Evolutionary conservation across 2,888 invertebrate species (phyloP).

Genomic region (Pterobdella sp.): DNA sequence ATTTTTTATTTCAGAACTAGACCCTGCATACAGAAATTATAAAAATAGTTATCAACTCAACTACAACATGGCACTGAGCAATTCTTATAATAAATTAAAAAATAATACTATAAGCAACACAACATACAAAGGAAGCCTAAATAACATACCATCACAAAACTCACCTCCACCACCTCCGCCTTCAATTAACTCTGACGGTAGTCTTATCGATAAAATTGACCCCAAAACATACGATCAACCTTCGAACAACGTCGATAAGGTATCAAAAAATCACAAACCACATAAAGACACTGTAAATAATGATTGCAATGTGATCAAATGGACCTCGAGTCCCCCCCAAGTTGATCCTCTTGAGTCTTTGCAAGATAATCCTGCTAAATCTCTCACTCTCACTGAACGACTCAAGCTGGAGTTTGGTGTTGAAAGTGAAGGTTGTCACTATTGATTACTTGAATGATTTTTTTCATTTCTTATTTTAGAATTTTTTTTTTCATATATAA

Average conservation of each 20-base stretch:
- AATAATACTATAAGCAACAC: background rate
- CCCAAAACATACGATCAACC: background rate
- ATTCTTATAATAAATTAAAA: background rate
- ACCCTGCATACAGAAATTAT: background rate
- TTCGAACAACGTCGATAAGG: background rate
- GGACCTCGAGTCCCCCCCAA: too few relatives aligned
- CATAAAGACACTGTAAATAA: background rate
- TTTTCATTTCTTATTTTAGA: background rate
- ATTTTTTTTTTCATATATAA: background rate
- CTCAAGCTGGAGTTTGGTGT: conserved; percentile 73
- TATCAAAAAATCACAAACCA: background rate
- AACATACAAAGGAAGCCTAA: background rate
- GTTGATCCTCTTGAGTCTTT: too few relatives aligned
- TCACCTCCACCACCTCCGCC: conserved; percentile 8
- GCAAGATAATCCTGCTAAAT: conserved; percentile 14
- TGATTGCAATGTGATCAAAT: too few relatives aligned
- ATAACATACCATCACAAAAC: background rate
- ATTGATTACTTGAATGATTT: background rate
- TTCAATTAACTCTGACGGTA: background rate
- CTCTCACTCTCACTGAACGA: conserved; percentile 68
- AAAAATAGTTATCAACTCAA: background rate
- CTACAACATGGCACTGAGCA: background rate
- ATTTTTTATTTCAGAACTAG: too few relatives aligned
- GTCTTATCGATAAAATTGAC: background rate
- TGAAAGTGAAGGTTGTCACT: conserved; percentile 45